Conservation (phyloP, 2,888 invertebrate genomes). For the Xylota sylvarum region DNA sequence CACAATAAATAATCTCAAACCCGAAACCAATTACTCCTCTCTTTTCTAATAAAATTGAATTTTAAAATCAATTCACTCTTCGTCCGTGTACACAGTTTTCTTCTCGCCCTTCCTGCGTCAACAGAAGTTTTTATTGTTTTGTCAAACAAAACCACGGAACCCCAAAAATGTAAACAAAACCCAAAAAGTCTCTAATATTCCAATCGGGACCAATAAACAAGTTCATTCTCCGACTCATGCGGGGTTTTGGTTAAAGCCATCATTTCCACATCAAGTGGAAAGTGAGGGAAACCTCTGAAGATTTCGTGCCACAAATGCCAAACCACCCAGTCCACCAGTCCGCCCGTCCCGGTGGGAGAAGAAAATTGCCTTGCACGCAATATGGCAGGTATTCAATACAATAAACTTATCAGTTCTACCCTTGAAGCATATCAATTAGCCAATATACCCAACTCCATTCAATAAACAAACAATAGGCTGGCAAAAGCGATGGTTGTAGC, state of each 20-base stretch:
- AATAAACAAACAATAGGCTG: conserved; percentile 34
- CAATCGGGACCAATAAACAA: conserved; percentile 42
- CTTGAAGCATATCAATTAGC: conserved; percentile 64
- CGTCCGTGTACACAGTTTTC: not conserved
- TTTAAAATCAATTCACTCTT: conserved; percentile 5
- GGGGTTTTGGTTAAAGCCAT: conserved; percentile 16
- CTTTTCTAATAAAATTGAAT: not conserved
- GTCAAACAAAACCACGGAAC: conserved; percentile 33
- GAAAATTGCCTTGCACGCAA: conserved; percentile 47
- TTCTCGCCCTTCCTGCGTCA: not conserved
- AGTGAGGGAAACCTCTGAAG: conserved; percentile 7
- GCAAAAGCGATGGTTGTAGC: conserved; percentile 1
- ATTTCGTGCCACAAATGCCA: conserved; percentile 17
- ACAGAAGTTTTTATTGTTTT: conserved; percentile 33
- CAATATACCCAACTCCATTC: conserved; percentile 36
- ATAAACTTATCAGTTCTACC: conserved; percentile 62
- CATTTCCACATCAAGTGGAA: conserved; percentile 20
- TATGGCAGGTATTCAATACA: conserved; percentile 56
- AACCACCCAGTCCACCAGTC: not conserved
- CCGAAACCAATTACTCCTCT: not conserved
- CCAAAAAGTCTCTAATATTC: conserved; percentile 43
- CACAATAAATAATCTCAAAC: not conserved
- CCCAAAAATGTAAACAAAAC: conserved; percentile 34
- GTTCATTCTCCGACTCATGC: not conserved
- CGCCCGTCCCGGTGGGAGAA: not conserved